These are phyloP conservation scores for Podargus strigoides DNA, from an alignment of 2,797 vertebrate genomes.

Conservation along the genomic window DNA sequence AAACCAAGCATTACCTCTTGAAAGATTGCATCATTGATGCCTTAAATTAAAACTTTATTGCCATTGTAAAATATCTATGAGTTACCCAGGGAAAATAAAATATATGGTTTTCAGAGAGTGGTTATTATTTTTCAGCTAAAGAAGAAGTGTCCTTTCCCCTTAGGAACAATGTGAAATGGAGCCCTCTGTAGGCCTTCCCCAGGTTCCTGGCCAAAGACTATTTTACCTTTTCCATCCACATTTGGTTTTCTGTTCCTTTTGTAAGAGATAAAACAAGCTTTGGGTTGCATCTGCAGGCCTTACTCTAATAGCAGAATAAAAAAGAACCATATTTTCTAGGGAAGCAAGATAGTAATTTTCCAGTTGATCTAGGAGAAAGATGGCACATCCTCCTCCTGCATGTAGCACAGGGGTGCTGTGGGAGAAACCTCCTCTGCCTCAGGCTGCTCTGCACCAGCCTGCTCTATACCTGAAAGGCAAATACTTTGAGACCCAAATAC, in stretches of 20 bases:
- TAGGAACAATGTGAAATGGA: neutral
- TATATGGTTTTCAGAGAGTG: neutral
- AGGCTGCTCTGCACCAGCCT: neutral
- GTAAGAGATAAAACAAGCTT: neutral
- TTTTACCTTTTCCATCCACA: neutral
- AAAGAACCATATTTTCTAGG: neutral
- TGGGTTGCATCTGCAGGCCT: neutral
- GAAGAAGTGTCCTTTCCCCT: neutral
- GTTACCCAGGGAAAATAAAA: constrained; percentile 31
- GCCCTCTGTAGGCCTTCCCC: neutral
- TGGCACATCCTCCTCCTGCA: neutral
- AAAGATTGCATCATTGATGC: constrained; percentile 48
- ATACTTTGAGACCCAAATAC: neutral
- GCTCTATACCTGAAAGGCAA: neutral
- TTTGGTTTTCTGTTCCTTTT: neutral
- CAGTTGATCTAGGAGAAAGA: neutral
- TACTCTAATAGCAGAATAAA: neutral
- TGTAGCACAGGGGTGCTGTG: neutral
- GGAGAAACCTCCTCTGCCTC: neutral
- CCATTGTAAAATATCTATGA: constrained; percentile 26
- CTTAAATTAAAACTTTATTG: constrained; percentile 61
- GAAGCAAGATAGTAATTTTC: neutral
- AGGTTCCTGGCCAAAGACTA: neutral
- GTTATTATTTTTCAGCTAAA: constrained; percentile 14
- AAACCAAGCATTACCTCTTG: constrained; percentile 54